Evolutionary conservation across 2,888 invertebrate genomes (phyloP), one percentile per base, ranked within the genome.

Genomic region (Cartodere bifasciata): DNA sequence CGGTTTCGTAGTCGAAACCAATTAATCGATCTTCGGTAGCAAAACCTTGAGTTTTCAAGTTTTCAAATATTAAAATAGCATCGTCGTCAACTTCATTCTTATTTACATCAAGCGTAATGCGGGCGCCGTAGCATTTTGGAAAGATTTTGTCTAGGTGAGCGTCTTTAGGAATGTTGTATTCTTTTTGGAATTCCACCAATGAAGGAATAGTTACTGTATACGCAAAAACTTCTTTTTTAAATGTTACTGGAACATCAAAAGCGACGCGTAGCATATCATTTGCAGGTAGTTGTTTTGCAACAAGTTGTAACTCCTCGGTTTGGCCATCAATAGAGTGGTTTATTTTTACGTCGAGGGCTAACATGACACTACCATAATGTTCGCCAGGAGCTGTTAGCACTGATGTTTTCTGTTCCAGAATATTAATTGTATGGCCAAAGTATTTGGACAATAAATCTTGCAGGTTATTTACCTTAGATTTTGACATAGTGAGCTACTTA

Each of bases 311-410:
- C 14, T 45, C 40, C 4, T 45, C 46, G 13, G 47, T 47, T n/a
- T n/a, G n/a, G n/a, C n/a, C n/a, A n/a, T n/a, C n/a, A n/a, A n/a
- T n/a, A 2, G 32, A 24, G 12, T 40, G 31, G 35, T 49, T 49
- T 6, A 65, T 41, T 34, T 50, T 55, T 1, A 62, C 43, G 16
- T 57, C 51, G 2, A 59, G 43, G 1, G 60, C 58, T 1, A 72
- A 43, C 55, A 74, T 72, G 1, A 68, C 56, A 41, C 73, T 72
- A 2, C 72, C 72, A 46, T 72, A 74, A 46, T 74, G 73, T 43
- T 74, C 73, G 1, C 73, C 73, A 0, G 66, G 63, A n/a, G 65
- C 64, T 6, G 67, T 68, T n/a, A 67, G 48, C 38, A 58, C 53
- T 10, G 52, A 52, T 6, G 54, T 56, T 10, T 51, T 48, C 35